A percentile compares a stretch with the other conserved stretches of the same genome.
phyloP scores from a whole-genome alignment of 1,140 invertebrate genomes.

The Heterodera carotae region DNA sequence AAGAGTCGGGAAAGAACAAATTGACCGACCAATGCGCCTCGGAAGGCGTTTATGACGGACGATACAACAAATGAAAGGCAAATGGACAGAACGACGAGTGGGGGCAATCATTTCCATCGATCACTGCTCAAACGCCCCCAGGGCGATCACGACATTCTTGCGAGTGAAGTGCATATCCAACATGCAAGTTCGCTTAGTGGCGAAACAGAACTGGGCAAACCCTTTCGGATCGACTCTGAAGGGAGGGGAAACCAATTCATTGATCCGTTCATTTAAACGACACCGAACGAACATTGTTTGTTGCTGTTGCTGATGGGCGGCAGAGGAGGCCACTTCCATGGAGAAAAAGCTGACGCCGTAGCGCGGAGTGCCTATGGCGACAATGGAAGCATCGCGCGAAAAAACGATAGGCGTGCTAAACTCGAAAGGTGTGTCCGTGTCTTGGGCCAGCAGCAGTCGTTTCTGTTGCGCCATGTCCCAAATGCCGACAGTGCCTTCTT shows the following conservation, averaged over 20 bases:
- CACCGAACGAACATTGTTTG: slow-evolving; percentile 16
- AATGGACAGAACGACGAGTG: background rate
- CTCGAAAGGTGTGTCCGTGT: slow-evolving; percentile 39
- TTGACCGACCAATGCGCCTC: background rate
- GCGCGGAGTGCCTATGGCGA: slow-evolving; percentile 51
- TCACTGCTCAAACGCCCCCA: slow-evolving; percentile 59
- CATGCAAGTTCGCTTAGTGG: slow-evolving; percentile 58
- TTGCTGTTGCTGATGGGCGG: slow-evolving; percentile 31
- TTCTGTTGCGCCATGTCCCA: slow-evolving; percentile 60
- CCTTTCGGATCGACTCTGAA: slow-evolving; percentile 54
- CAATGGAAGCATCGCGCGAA: slow-evolving; percentile 55
- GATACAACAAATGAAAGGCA: background rate
- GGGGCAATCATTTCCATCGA: background rate
- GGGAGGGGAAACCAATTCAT: background rate
- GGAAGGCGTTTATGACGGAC: background rate
- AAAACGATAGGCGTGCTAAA: slow-evolving; percentile 54
- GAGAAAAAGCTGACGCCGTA: slow-evolving; percentile 52
- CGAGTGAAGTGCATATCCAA: slow-evolving; percentile 57
- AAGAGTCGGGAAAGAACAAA: background rate
- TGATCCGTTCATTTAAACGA: background rate
- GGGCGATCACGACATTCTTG: slow-evolving; percentile 54
- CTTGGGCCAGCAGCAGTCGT: slow-evolving; percentile 42
- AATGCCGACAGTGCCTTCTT: slow-evolving; percentile 56
- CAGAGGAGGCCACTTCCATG: slow-evolving; percentile 38
- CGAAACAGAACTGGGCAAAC: slow-evolving; percentile 51